Evolutionary conservation across 2,797 vertebrate species (phyloP), one percentile per base, ranked within the genome.

Genomic region (Cichlasoma orientale): DNA sequence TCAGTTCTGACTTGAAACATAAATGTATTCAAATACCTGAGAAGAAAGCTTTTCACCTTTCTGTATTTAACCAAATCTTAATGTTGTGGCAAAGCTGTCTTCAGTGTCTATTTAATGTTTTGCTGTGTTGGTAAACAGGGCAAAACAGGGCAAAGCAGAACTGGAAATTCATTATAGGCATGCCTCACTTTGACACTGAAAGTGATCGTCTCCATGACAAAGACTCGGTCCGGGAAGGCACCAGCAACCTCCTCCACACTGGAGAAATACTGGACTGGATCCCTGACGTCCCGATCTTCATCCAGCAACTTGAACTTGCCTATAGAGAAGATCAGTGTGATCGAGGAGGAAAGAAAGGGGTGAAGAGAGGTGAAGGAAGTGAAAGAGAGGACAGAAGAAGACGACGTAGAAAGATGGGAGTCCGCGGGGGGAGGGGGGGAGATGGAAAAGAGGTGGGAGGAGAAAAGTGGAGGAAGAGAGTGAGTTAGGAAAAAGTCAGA

Each of bases 261-360:
- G 91, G 96, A 97, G 94, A 99, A 99, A 79, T 96, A 99, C 94
- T 98, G 97, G 87, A 99, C 96, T 0, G 97, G 98, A 92, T 99
- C 98, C 0, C 97, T 95, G 72, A 99, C 94, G 82, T 98, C 98
- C 73, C 98, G 94, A 86, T 98, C 97, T 93, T 99, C 98, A 88
- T 99, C 98, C 95, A 99, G 89, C 88, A 99, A 93, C 94, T 98
- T 99, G 93, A 99, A 99, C 88, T 98, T 99, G 44, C 98, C 98
- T 99, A 85, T 0, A 75, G 77, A 83, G 76, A 84, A 16, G 57
- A 23, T 12, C 1, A 56, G 13, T 53, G 7, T 55, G 55, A 68
- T 19, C 9, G 25, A 23, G 47, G 14, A 19, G 23, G n/a, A 41
- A 36, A 55, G 9, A 31, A 63, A 53, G 10, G 61, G 16, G 23